Percentiles rank a stretch among this genome's conserved stretches.
phyloP scores from a whole-genome alignment of 1,140 invertebrate species.

The Drosophila athabasca region DNA sequence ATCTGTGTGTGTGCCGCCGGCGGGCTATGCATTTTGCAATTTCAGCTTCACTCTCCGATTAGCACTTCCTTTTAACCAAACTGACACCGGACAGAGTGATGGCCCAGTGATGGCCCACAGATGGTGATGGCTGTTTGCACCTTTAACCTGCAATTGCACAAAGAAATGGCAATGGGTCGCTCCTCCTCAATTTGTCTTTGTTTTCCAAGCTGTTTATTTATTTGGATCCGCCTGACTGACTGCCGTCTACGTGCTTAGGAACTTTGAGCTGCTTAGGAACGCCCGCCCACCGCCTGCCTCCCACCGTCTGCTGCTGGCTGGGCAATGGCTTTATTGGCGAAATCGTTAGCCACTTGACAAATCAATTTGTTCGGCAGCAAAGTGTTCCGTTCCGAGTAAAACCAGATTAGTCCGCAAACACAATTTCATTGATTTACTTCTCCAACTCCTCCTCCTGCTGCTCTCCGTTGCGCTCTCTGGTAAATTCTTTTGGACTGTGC shows the following conservation, averaged over 20 bases:
- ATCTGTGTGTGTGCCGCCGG: slow-evolving; percentile 17
- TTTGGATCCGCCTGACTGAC: slow-evolving; percentile 34
- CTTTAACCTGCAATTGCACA: slow-evolving; percentile 46
- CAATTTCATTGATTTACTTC: slow-evolving; percentile 56
- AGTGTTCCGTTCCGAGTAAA: slow-evolving; percentile 31
- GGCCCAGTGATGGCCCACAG: slow-evolving; percentile 6
- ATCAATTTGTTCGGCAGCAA: slow-evolving; percentile 51
- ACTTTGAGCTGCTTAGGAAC: slow-evolving; percentile 9
- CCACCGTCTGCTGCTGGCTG: slow-evolving; percentile 19
- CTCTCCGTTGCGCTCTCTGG: too few relatives aligned
- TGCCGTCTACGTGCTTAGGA: slow-evolving; percentile 37
- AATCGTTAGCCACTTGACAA: slow-evolving; percentile 51
- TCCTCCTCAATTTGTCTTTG: slow-evolving; percentile 40
- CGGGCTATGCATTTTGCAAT: slow-evolving; percentile 52
- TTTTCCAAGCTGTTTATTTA: slow-evolving; percentile 37
- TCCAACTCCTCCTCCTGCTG: too few relatives aligned
- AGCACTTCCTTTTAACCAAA: slow-evolving; percentile 14
- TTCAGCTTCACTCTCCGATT: slow-evolving; percentile 44
- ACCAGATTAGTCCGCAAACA: slow-evolving; percentile 71
- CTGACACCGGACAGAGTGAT: not conserved
- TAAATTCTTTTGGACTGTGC: slow-evolving; percentile 11
- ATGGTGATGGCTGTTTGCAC: slow-evolving; percentile 46
- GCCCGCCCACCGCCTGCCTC: not conserved
- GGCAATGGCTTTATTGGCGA: slow-evolving; percentile 46
- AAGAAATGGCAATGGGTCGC: not conserved